Evolutionary conservation across 2,113 vertebrate species (phyloP).

Genomic region (Pomatostomus ruficeps): DNA sequence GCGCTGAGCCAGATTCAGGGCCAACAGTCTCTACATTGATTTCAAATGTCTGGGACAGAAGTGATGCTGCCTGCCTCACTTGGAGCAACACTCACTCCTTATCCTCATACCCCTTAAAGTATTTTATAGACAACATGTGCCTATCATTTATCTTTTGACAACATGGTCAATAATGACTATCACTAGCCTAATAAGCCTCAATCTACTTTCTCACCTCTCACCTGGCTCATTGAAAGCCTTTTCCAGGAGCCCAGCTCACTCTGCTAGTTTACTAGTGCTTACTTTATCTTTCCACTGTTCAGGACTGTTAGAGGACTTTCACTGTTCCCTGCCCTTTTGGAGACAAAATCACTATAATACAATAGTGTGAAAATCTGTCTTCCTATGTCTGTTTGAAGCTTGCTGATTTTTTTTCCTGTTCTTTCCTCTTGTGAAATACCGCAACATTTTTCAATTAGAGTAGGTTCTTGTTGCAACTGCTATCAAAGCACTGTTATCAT

Average conservation of each 20-base stretch:
- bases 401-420: not conserved
- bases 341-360: not conserved
- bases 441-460: slow-evolving; percentile 44
- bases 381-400: not conserved
- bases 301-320: not conserved
- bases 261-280: not conserved
- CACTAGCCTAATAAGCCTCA: not conserved
- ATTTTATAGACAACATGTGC: not conserved
- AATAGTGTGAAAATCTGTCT: not conserved
- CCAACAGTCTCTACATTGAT: not conserved
- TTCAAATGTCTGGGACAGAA: not conserved
- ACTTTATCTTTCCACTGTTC: not conserved
- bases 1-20: not conserved
- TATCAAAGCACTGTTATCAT: slow-evolving; percentile 53
- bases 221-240: not conserved
- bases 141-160: not conserved
- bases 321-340: not conserved
- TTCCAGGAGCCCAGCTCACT: not conserved
- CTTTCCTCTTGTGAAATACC: not conserved
- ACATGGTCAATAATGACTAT: not conserved
- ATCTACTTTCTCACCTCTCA: not conserved
- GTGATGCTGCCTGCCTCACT: not conserved
- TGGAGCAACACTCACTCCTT: not conserved
- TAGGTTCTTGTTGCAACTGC: slow-evolving; percentile 13
- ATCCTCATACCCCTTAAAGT: not conserved